A percentile compares a stretch with the other conserved stretches of the same genome.
phyloP scores from a whole-genome alignment of 2,113 vertebrate genomes.

The Cynopterus brachyotis region DNA sequence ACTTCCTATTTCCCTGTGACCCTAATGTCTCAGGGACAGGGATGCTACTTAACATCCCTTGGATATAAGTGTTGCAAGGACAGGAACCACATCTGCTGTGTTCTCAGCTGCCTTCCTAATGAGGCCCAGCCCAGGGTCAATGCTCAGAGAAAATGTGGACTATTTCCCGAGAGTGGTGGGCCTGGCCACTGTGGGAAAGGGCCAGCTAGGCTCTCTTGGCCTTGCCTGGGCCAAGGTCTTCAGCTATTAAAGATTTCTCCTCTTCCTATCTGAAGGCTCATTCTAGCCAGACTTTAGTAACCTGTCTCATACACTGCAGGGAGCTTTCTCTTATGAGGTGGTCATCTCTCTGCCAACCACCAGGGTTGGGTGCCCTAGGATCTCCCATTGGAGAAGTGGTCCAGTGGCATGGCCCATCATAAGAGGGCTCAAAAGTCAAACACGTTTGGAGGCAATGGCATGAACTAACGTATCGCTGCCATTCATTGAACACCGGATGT shows the following conservation, averaged over 20 bases:
- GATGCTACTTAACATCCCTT: not conserved
- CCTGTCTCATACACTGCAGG: not conserved
- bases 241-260: not conserved
- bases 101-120: not conserved
- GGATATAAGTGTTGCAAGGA: accelerated
- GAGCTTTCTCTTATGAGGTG: not conserved
- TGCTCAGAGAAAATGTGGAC: not conserved
- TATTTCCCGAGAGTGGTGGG: not conserved
- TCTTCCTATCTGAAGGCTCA: not conserved
- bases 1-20: not conserved
- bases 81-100: not conserved
- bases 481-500: too few species aligned
- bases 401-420: not conserved
- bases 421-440: not conserved
- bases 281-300: not conserved
- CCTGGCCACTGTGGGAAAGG: not conserved
- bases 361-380: not conserved
- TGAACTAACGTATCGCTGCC: accelerated
- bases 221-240: not conserved
- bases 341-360: not conserved
- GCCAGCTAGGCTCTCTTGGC: not conserved
- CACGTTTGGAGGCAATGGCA: not conserved
- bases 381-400: not conserved
- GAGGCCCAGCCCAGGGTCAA: not conserved
- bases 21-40: too few species aligned